phyloP scores from a whole-genome alignment of 2,113 vertebrate genomes.

The Osmerus mordax region DNA sequence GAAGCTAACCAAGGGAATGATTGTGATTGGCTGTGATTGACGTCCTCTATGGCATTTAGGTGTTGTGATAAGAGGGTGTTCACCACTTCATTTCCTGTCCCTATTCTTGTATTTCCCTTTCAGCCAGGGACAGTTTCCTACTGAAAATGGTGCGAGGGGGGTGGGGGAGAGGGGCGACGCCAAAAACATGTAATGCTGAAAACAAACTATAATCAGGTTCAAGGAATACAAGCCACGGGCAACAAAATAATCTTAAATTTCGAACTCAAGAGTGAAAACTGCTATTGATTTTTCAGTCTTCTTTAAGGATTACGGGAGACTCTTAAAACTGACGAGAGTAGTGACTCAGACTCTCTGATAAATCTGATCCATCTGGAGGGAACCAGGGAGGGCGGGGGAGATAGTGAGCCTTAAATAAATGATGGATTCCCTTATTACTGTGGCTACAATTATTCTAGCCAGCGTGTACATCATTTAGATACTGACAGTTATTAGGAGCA shows the following conservation, averaged over 20 bases:
- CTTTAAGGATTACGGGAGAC: too few species aligned
- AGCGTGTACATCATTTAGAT: slow-evolving; percentile 37
- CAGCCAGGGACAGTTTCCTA: slow-evolving; percentile 23
- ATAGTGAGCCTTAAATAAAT: slow-evolving; percentile 41
- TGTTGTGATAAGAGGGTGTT: slow-evolving; percentile 58
- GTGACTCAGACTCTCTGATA: too few species aligned
- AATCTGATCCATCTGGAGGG: slow-evolving; percentile 37
- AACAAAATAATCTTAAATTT: background rate
- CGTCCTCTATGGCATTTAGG: slow-evolving; percentile 18
- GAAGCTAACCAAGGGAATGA: slow-evolving; percentile 23
- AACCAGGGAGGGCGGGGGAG: slow-evolving; percentile 20
- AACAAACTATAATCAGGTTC: background rate
- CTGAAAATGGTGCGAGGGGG: background rate
- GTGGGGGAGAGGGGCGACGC: background rate
- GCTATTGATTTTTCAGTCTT: background rate
- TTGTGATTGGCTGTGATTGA: slow-evolving; percentile 36
- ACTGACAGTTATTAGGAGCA: slow-evolving; percentile 38
- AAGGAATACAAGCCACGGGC: background rate
- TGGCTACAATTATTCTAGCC: slow-evolving; percentile 24
- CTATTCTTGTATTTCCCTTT: slow-evolving; percentile 57
- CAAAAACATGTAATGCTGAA: too few species aligned
- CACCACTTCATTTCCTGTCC: slow-evolving; percentile 46
- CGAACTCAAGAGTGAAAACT: background rate
- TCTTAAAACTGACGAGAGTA: too few species aligned
- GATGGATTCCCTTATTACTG: slow-evolving; percentile 24